phyloP scores from a whole-genome alignment of 2,888 invertebrate genomes.

The Lucinisca nassula region DNA sequence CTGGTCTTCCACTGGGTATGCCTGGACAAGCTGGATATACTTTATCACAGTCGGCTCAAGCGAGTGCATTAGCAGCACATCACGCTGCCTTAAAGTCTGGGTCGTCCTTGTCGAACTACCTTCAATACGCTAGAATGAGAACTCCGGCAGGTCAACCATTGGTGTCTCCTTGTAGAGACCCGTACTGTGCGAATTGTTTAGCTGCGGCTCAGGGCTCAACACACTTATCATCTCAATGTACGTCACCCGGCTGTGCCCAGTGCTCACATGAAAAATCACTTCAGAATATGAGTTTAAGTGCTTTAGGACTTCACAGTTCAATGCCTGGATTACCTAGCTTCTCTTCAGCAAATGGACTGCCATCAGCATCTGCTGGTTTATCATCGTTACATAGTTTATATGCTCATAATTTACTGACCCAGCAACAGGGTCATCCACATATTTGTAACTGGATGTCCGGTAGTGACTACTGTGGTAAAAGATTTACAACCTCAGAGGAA shows the following conservation, averaged over 20 bases:
- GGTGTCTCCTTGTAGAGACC: conserved; percentile 98
- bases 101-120: conserved; percentile 71
- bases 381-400: conserved; percentile 76
- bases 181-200: conserved; percentile 98
- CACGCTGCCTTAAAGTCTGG: conserved; percentile 69
- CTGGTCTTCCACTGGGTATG: conserved; percentile 66
- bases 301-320: conserved; percentile 74
- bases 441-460: conserved; percentile 97
- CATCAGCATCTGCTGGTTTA: conserved; percentile 71
- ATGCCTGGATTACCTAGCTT: conserved; percentile 58
- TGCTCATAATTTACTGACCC: conserved; percentile 77
- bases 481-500: conserved; percentile 97
- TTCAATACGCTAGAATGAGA: conserved; percentile 97
- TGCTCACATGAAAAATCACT: conserved; percentile 94
- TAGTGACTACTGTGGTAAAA: conserved; percentile 97
- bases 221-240: conserved; percentile 91
- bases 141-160: conserved; percentile 92
- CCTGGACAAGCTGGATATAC: conserved; percentile 66
- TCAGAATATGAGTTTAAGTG: conserved; percentile 69
- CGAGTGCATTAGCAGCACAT: conserved; percentile 71
- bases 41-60: conserved; percentile 69
- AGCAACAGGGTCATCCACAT: conserved; percentile 69
- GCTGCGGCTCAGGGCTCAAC: conserved; percentile 93
- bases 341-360: conserved; percentile 60
- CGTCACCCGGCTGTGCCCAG: conserved; percentile 97